Conservation (phyloP, 2,113 vertebrate genomes). For the Azemiops feae region DNA sequence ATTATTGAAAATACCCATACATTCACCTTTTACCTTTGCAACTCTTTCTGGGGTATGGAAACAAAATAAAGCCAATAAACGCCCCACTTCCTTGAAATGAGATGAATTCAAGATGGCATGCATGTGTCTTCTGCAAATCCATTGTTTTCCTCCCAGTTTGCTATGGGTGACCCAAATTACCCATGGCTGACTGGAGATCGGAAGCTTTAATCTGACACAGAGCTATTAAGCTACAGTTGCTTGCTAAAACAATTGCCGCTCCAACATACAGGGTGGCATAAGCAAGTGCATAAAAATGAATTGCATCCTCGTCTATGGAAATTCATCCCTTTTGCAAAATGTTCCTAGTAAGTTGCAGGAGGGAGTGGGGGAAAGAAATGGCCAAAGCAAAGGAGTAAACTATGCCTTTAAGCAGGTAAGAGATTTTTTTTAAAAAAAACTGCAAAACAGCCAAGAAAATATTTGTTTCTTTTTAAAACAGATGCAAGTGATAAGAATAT, state of each 20-base stretch:
- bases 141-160: background rate
- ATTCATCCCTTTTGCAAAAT: background rate
- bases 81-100: background rate
- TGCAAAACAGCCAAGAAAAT: background rate
- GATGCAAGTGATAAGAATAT: constrained; percentile 52
- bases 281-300: background rate
- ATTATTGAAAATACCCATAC: background rate
- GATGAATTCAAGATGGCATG: too few relatives aligned
- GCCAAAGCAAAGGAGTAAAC: background rate
- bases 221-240: too few relatives aligned
- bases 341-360: background rate
- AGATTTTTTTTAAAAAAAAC: background rate
- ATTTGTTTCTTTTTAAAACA: constrained; percentile 60
- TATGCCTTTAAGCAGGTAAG: background rate
- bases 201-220: background rate
- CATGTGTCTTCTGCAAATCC: too few relatives aligned
- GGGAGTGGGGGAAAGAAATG: background rate
- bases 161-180: background rate
- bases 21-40: background rate
- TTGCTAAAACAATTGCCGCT: background rate
- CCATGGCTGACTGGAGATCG: background rate
- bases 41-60: background rate
- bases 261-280: background rate
- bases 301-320: background rate
- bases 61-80: background rate